Conservation (phyloP, 2,113 vertebrate genomes). For the Oreochromis spilurus region DNA sequence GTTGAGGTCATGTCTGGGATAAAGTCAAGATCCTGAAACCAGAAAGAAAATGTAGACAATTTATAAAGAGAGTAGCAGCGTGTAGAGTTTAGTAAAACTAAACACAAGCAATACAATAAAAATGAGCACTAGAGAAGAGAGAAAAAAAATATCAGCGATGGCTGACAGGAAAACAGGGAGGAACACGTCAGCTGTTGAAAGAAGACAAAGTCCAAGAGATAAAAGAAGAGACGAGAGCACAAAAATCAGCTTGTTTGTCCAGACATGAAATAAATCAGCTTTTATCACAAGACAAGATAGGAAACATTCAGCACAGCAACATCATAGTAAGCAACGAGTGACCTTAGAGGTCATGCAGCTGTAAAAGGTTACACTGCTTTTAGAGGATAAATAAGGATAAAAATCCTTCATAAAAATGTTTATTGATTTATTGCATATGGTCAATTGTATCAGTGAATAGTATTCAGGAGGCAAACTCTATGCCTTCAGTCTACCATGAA, state of each 20-base stretch:
- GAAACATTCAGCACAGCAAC: not conserved
- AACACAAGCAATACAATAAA: not conserved
- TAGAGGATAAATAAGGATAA: not conserved
- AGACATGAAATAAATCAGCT: not conserved
- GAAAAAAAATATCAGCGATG: not conserved
- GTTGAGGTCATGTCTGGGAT: slow-evolving; percentile 1
- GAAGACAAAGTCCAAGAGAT: not conserved
- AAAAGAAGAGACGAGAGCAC: not conserved
- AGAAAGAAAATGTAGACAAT: not conserved
- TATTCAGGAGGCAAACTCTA: not conserved
- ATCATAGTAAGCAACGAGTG: not conserved
- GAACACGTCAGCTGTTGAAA: not conserved
- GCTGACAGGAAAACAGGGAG: not conserved
- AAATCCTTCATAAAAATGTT: not conserved
- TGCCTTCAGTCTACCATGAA: not conserved
- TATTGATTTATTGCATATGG: not conserved
- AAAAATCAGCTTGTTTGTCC: not conserved
- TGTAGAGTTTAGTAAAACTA: not conserved
- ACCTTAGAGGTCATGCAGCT: not conserved
- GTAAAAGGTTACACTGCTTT: not conserved
- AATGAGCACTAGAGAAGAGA: not conserved
- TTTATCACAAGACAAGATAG: not conserved
- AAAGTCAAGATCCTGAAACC: not conserved
- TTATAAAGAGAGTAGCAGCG: not conserved
- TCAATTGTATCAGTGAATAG: not conserved